Conservation (phyloP, 2,113 vertebrate genomes). For the Herpetotheres cachinnans region DNA sequence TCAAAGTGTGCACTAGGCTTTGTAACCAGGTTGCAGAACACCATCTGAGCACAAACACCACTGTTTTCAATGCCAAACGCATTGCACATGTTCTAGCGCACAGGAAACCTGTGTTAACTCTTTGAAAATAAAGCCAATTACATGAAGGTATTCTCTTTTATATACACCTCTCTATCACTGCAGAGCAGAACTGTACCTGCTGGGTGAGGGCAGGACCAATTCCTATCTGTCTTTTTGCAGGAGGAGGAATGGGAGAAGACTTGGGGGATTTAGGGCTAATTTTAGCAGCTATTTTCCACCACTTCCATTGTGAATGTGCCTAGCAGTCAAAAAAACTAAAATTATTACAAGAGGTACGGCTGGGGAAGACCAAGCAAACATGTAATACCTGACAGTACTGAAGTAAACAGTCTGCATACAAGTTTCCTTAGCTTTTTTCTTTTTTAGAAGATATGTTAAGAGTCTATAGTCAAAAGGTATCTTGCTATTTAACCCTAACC, state of each 20-base stretch:
- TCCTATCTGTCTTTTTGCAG: neutral
- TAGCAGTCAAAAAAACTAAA: neutral
- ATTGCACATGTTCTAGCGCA: accelerated
- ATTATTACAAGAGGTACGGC: neutral
- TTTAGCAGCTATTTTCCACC: neutral
- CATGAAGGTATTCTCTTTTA: neutral
- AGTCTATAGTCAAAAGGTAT: neutral
- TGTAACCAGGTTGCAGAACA: neutral
- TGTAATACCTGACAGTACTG: accelerated
- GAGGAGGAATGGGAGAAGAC: neutral
- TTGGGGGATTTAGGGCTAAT: neutral
- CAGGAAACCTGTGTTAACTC: neutral
- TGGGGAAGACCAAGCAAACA: neutral
- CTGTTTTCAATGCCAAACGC: neutral
- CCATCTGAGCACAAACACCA: neutral
- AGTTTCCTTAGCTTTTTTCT: neutral
- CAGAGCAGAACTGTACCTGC: neutral
- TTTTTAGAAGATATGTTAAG: neutral
- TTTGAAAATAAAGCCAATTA: neutral
- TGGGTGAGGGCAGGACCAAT: neutral
- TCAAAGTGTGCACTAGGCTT: accelerated
- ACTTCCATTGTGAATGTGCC: neutral
- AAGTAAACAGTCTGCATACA: neutral
- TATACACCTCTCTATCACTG: neutral
- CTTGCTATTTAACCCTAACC: neutral